These are phyloP conservation scores for Drosophila seguyi DNA, from an alignment of 1,140 invertebrate species.

Conservation along the genomic window DNA sequence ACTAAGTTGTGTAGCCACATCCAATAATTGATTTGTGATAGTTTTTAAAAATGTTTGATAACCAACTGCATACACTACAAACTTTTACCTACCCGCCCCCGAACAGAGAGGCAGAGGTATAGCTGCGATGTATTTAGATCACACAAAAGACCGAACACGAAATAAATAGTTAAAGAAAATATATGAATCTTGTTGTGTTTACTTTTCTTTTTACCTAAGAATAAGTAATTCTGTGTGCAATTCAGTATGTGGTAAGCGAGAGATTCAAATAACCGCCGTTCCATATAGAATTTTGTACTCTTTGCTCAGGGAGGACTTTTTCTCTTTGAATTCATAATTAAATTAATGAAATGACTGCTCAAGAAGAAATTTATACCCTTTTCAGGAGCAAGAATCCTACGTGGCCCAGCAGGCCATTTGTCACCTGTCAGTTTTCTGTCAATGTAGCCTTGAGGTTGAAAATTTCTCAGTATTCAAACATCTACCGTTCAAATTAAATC, in stretches of 20 bases:
- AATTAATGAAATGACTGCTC: no score
- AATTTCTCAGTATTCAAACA: conserved; percentile 68
- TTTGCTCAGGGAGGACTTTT: no score
- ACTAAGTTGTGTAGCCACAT: conserved; percentile 75
- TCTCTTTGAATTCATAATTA: no score
- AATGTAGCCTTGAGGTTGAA: background rate
- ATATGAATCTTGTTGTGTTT: background rate
- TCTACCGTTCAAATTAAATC: conserved; percentile 70
- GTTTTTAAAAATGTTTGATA: conserved; percentile 80
- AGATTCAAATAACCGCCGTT: background rate
- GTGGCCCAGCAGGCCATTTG: background rate
- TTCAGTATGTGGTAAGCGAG: background rate
- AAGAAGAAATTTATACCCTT: background rate
- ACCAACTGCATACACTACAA: conserved; percentile 51
- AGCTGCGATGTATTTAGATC: conserved; percentile 67
- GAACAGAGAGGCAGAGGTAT: conserved; percentile 24
- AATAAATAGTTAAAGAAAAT: conserved; percentile 46
- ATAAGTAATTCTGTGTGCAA: background rate
- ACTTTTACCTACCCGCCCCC: conserved; percentile 36
- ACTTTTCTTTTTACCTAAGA: background rate
- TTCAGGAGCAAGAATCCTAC: background rate
- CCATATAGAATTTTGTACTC: background rate
- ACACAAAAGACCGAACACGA: conserved; percentile 52
- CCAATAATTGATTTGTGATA: conserved; percentile 83
- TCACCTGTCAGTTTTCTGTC: conserved; percentile 1